These are phyloP conservation scores for Gadus macrocephalus DNA, from an alignment of 2,113 vertebrate genomes.

Conservation along the genomic window DNA sequence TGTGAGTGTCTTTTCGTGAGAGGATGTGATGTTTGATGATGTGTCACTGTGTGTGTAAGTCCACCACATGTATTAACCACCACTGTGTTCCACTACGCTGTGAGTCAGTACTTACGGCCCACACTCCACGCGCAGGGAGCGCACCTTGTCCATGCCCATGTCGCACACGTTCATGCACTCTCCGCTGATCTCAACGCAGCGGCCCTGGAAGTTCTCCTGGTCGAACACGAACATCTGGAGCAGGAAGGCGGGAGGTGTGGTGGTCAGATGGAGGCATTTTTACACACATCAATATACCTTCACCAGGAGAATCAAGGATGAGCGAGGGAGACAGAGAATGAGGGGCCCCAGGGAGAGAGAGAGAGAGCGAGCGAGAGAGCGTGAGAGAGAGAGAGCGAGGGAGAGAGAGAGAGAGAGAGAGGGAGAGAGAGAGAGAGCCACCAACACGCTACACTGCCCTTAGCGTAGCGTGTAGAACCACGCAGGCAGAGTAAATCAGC, in stretches of 20 bases:
- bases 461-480: too few relatives aligned
- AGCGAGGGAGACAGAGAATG: background rate
- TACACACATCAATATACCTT: too few relatives aligned
- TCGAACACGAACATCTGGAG: conserved; percentile 70
- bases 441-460: background rate
- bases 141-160: conserved; percentile 71
- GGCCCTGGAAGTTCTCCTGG: conserved; percentile 78
- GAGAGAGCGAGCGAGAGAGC: background rate
- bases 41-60: too few relatives aligned
- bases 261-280: background rate
- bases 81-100: background rate
- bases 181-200: conserved; percentile 65
- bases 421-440: background rate
- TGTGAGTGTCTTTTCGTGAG: too few relatives aligned
- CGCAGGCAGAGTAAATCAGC: background rate
- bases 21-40: too few relatives aligned
- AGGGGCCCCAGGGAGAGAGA: too few relatives aligned
- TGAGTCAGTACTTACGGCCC: conserved; percentile 68
- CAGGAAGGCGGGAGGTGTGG: background rate
- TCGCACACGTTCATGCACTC: conserved; percentile 74
- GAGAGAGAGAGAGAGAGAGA: conserved; percentile 6
- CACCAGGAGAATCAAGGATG: background rate
- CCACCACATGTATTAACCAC: too few relatives aligned
- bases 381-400: conserved; percentile 8
- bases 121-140: conserved; percentile 68